Conservation (phyloP, 2,113 vertebrate genomes). For the Hippocampus zosterae region DNA sequence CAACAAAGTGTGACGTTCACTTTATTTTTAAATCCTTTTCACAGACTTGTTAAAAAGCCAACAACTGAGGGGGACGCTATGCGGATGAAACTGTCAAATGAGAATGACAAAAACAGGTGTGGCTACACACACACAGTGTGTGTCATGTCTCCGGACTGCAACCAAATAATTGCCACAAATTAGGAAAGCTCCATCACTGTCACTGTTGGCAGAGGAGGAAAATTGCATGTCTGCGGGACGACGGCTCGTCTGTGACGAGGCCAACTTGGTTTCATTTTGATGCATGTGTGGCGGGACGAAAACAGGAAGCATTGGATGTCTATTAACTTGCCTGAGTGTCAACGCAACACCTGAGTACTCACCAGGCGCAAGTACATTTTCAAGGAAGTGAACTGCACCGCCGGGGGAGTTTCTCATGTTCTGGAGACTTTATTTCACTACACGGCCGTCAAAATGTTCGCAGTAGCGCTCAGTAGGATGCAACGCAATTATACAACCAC, state of each 20-base stretch:
- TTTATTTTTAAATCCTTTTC: slow-evolving; percentile 45
- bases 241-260: slow-evolving; percentile 42
- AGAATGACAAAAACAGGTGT: slow-evolving; percentile 70
- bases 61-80: slow-evolving; percentile 33
- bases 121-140: neutral
- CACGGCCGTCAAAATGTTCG: neutral
- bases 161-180: slow-evolving; percentile 68
- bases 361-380: slow-evolving; percentile 49
- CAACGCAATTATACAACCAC: neutral
- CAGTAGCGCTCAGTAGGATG: neutral
- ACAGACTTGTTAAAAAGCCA: slow-evolving; percentile 17
- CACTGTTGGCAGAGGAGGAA: slow-evolving; percentile 40
- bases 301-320: slow-evolving; percentile 62
- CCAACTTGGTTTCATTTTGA: slow-evolving; percentile 73
- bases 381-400: slow-evolving; percentile 14
- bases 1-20: slow-evolving; percentile 20
- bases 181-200: slow-evolving; percentile 66
- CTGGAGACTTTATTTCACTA: neutral
- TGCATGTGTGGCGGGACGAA: slow-evolving; percentile 61
- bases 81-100: slow-evolving; percentile 54
- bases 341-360: slow-evolving; percentile 43
- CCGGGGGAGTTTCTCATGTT: neutral
- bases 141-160: slow-evolving; percentile 60
- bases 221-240: slow-evolving; percentile 54
- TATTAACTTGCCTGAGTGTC: slow-evolving; percentile 66